Conservation (phyloP, 2,797 vertebrate species). For the Onychomys leucogaster region DNA sequence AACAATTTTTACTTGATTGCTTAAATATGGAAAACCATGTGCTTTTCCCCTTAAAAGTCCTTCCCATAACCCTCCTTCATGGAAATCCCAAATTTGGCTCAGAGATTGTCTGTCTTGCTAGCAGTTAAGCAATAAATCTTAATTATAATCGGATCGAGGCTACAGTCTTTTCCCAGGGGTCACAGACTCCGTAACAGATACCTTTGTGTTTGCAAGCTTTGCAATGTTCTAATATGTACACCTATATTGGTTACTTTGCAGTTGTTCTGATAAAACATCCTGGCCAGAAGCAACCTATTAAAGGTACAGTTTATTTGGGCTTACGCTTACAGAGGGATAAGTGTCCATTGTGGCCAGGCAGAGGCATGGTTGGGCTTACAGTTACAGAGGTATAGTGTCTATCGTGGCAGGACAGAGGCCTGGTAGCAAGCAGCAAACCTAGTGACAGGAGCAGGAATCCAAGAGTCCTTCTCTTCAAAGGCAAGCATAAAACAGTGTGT, state of each 20-base stretch:
- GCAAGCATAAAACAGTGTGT: neutral
- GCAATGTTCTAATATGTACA: neutral
- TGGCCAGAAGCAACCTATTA: neutral
- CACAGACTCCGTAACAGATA: neutral
- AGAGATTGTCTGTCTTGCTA: neutral
- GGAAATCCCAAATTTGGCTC: neutral
- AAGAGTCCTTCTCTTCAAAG: neutral
- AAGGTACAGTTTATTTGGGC: neutral
- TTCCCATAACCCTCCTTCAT: neutral
- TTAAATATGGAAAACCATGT: neutral
- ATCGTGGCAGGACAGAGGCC: neutral
- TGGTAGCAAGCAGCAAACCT: neutral
- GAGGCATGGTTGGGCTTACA: neutral
- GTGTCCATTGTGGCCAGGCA: neutral
- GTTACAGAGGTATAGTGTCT: neutral
- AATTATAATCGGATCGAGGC: neutral
- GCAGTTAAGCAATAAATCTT: neutral
- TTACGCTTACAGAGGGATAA: neutral
- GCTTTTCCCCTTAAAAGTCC: neutral
- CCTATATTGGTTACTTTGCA: neutral
- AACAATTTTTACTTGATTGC: neutral
- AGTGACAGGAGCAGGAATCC: neutral
- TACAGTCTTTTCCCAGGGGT: neutral
- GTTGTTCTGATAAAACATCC: neutral
- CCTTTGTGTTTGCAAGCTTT: neutral